These are phyloP conservation scores for Periplaneta americana DNA, from an alignment of 1,140 invertebrate genomes.

Conservation along the genomic window DNA sequence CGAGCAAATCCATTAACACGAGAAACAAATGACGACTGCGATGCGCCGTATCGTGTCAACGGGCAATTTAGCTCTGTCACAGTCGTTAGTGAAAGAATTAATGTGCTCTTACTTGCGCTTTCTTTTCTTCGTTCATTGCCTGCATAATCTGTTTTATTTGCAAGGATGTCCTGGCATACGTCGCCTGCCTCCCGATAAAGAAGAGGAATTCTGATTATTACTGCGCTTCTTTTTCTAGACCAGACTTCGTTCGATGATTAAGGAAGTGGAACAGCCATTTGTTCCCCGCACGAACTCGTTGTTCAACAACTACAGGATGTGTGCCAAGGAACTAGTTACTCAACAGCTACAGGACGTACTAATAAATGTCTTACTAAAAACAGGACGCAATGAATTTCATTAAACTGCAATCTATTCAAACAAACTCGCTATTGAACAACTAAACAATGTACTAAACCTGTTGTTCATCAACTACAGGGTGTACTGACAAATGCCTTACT, in stretches of 20 bases:
- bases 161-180: not conserved
- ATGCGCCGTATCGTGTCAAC: constrained; percentile 14
- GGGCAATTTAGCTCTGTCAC: constrained; percentile 14
- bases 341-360: too few species aligned
- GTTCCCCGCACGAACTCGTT: not conserved
- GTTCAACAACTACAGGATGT: not conserved
- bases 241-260: not conserved
- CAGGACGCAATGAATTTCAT: too few species aligned
- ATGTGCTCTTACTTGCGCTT: constrained; percentile 7
- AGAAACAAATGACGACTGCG: constrained; percentile 12
- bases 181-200: not conserved
- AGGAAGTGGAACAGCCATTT: not conserved
- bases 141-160: constrained; percentile 6
- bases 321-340: too few species aligned
- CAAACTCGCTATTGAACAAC: too few species aligned
- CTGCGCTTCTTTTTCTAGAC: not conserved
- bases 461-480: too few species aligned
- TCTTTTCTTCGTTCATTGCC: not conserved
- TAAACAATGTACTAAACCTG: too few species aligned
- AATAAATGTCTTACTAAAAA: too few species aligned
- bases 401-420: too few species aligned
- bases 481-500: too few species aligned
- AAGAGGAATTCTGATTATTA: not conserved
- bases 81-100: constrained; percentile 14
- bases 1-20: constrained; percentile 13